These are phyloP conservation scores for Sceloporus undulatus DNA, from an alignment of 2,113 vertebrate species.

Conservation along the genomic window DNA sequence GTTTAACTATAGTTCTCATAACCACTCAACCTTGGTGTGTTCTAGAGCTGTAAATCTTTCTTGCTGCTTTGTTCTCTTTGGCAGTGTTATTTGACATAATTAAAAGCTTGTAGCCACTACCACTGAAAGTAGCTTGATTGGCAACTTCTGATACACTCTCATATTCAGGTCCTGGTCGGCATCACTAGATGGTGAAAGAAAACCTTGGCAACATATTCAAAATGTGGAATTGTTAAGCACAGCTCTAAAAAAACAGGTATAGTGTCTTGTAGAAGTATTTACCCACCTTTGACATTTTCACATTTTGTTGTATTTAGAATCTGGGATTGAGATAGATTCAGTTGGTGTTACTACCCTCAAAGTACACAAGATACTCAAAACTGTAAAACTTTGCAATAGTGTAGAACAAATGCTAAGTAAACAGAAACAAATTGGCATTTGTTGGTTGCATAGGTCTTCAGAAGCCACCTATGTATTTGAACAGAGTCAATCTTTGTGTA, in stretches of 20 bases:
- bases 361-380: no score
- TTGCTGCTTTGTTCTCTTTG: background rate
- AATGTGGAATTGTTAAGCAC: background rate
- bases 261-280: no score
- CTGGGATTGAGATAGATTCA: no score
- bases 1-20: slow-evolving; percentile 25
- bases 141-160: background rate
- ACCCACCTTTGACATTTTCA: no score
- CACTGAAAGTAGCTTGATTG: background rate
- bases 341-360: no score
- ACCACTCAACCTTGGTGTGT: background rate
- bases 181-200: background rate
- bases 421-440: no score
- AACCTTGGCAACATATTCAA: background rate
- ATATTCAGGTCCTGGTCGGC: background rate
- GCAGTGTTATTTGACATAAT: slow-evolving; percentile 20
- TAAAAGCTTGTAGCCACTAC: background rate
- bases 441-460: no score
- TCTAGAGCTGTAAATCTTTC: background rate
- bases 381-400: no score
- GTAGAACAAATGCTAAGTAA: no score
- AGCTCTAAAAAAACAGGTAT: background rate
- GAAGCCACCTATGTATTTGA: no score
- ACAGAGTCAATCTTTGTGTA: no score
- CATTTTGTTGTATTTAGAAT: no score